Base-by-base conservation (phyloP, 2,113 vertebrate species). In the Istiophorus platypterus region DNA sequence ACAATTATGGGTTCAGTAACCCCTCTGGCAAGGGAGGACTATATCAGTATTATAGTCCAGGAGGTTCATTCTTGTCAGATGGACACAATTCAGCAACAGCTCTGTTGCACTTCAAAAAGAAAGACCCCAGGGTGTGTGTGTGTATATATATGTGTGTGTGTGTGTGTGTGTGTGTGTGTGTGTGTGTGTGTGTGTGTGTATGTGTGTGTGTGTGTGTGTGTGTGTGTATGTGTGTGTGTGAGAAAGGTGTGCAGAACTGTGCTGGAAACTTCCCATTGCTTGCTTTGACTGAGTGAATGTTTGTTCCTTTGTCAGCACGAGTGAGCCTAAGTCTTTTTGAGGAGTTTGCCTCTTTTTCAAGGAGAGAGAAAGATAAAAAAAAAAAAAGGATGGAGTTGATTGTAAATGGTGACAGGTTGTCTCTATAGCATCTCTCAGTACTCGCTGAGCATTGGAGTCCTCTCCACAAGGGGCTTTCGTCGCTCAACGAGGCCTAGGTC, bases 51-150 rank as follows among this genome's bases (percentile, higher is more conserved):
- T 24, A 27, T 27, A 66, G 58, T 73, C 63, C 71, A 70, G 59
- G 29, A 84, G 76, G 81, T 87, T 76, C 49, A 72, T 51, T 11
- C 72, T 47, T 72, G 66, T 78, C 78, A 77, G 59, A 73, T 4
- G 17, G 27, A 72, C 56, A 61, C 58, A 31, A 49, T 45, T 66
- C 67, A 56, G 27, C 52, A 63, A 24, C 64, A 47, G 49, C 27
- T 70, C 45, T 31, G 52, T 54, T 62, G 12, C 59, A 64, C 62
- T 76, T 84, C 45, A 77, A 74, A 72, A 68, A 64, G 17, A 79
- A 56, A 57, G 17, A 58, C 22, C 41, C 12, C 57, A 1, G 52
- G 39, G n/a, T 26, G 31, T 77, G 26, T 39, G n/a, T 56, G 39
- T 15, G 29, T 80, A n/a, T n/a, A n/a, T n/a, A n/a, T n/a, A n/a